Conservation (phyloP, 2,113 vertebrate genomes). For the Cololabis saira region DNA sequence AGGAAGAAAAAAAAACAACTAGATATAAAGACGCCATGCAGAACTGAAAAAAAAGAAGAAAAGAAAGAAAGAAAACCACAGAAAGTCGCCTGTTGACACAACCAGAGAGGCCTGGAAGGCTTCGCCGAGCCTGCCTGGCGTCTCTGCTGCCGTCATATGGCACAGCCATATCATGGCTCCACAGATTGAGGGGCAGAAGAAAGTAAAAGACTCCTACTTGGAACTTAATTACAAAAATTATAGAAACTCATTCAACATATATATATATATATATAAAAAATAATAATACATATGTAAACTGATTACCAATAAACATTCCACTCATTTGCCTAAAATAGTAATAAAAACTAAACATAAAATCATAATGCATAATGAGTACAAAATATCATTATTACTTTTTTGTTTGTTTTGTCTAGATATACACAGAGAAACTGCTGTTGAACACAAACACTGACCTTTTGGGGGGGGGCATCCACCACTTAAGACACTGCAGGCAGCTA, state of each 20-base stretch:
- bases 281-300: constrained; percentile 80
- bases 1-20: constrained; percentile 33
- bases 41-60: constrained; percentile 44
- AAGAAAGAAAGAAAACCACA: constrained; percentile 60
- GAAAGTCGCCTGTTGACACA: constrained; percentile 61
- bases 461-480: constrained; percentile 58
- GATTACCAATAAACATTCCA: constrained; percentile 73
- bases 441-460: constrained; percentile 56
- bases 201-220: constrained; percentile 63
- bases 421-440: constrained; percentile 47
- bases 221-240: constrained; percentile 64
- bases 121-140: constrained; percentile 41
- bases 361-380: constrained; percentile 69
- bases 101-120: constrained; percentile 57
- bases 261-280: constrained; percentile 7
- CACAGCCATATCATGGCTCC: constrained; percentile 68
- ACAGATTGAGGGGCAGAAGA: constrained; percentile 53
- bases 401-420: constrained; percentile 44
- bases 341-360: constrained; percentile 72
- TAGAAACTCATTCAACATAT: constrained; percentile 64
- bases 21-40: constrained; percentile 47
- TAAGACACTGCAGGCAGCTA: constrained; percentile 48
- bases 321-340: constrained; percentile 70
- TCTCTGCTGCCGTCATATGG: constrained; percentile 65
- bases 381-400: constrained; percentile 63